Percentiles rank a stretch among this genome's conserved stretches.
These are phyloP conservation scores for Troilus luridus DNA, from an alignment of 2,888 invertebrate species.

Conservation along the genomic window DNA sequence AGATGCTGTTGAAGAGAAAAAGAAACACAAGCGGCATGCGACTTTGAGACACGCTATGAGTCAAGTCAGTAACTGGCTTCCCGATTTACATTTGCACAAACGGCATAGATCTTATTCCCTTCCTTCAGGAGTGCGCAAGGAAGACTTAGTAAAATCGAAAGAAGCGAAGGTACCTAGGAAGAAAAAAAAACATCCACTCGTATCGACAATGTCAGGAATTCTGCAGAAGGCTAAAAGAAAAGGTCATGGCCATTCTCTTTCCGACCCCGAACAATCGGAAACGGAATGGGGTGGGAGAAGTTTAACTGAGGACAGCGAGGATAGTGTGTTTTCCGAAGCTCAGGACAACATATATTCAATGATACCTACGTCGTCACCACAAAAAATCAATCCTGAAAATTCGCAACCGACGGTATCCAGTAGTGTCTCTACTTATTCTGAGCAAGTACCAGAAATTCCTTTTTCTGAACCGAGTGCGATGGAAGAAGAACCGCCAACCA, in stretches of 20 bases:
- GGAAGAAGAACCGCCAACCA: not conserved
- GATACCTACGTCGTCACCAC: not conserved
- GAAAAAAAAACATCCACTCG: constrained; percentile 85
- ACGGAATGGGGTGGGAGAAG: constrained; percentile 82
- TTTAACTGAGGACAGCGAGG: constrained; percentile 76
- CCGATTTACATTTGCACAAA: constrained; percentile 84
- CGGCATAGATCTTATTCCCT: constrained; percentile 86
- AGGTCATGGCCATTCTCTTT: constrained; percentile 76
- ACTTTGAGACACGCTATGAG: constrained; percentile 86
- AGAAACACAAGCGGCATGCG: constrained; percentile 79
- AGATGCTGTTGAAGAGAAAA: constrained; percentile 72
- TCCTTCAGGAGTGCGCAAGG: constrained; percentile 75
- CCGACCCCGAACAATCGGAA: constrained; percentile 80
- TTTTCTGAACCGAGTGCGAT: not conserved
- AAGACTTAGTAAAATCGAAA: constrained; percentile 65
- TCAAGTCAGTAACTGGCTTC: constrained; percentile 84
- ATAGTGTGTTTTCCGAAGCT: constrained; percentile 80
- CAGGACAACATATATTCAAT: constrained; percentile 72
- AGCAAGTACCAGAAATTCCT: constrained; percentile 18
- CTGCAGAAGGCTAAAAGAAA: constrained; percentile 87
- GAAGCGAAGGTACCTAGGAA: constrained; percentile 68
- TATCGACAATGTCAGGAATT: constrained; percentile 87
- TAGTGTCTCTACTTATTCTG: constrained; percentile 44
- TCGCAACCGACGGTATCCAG: constrained; percentile 45
- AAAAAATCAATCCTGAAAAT: not conserved